Evolutionary conservation across 2,113 vertebrate species (phyloP), one percentile per base, ranked within the genome.

Genomic region (Baryphthengus martii): DNA sequence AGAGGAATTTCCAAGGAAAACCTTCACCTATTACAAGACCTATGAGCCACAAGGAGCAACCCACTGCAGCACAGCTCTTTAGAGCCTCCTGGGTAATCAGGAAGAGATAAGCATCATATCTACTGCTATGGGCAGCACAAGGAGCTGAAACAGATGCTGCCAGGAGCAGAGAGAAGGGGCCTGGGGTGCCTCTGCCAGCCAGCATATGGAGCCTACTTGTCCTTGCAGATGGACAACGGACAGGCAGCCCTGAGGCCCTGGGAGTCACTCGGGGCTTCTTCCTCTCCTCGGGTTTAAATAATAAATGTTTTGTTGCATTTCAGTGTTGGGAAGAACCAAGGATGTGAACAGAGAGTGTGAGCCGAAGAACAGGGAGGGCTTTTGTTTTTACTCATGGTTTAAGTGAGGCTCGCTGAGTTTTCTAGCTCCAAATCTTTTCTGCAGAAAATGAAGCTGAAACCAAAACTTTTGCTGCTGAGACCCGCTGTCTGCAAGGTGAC

Each of bases 201-300:
- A 6, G 37, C 1, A 0, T 0, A 26, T 1, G 50, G 76, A 56
- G 44, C 20, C 28, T 37, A 1, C 42, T 77, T 39, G 62, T 63
- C 72, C 91, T 7, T 2, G 17, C 70, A 82, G 40, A 90, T 0
- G 0, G 8, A 58, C 45, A 17, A 31, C 0, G 42, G 78, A 71
- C 56, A 63, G 52, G 39, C 52, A 79, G 76, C 62, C 73, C 63
- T 0, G 0, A 58, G 63, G 77, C 20, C 10, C 66, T 3, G 0
- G 0, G 53, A 44, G 44, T 15, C 0, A 0, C 93, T 65, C 4
- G 0, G 47, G 39, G 86, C 75, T 78, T 63, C 47, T 16, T 45
- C 39, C 39, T 40, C 47, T 35, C 66, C 84, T 68, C 13, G 0
- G 35, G 18, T 67, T 21, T 40, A 45, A 75, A 59, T 50, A n/a